These are phyloP conservation scores for Meloidogyne floridensis DNA, from an alignment of 1,140 invertebrate species.

Conservation along the genomic window DNA sequence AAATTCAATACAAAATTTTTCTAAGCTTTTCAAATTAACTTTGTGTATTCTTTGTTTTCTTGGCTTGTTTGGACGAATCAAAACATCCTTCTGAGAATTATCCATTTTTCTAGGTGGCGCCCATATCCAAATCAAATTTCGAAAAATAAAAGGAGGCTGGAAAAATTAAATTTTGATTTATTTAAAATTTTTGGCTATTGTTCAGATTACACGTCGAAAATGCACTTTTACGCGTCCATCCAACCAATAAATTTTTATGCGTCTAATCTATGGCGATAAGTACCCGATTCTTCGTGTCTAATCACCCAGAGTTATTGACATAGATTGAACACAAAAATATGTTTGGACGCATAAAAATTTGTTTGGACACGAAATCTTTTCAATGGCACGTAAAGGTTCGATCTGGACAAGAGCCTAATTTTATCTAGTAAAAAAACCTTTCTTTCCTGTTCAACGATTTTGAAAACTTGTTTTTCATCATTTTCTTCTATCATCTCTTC, in stretches of 20 bases:
- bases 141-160: slow-evolving; percentile 3
- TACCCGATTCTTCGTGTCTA: too few relatives aligned
- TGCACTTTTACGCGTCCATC: too few relatives aligned
- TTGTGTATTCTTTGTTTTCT: background rate
- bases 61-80: background rate
- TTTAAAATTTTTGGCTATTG: too few relatives aligned
- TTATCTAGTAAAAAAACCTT: background rate
- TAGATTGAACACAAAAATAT: too few relatives aligned
- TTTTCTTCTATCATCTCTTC: background rate
- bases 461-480: background rate
- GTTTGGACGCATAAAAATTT: too few relatives aligned
- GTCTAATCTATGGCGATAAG: too few relatives aligned
- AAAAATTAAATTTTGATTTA: background rate
- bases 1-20: background rate
- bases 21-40: background rate
- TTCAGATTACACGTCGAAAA: too few relatives aligned
- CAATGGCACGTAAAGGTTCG: too few relatives aligned
- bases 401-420: too few relatives aligned
- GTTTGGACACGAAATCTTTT: too few relatives aligned
- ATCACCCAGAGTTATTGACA: too few relatives aligned
- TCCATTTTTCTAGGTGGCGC: background rate
- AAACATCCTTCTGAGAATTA: background rate
- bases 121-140: slow-evolving; percentile 16
- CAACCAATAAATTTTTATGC: too few relatives aligned
- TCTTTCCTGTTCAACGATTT: background rate